Base-by-base conservation (phyloP, 1,140 invertebrate species). In the Drosophila gunungcola region DNA sequence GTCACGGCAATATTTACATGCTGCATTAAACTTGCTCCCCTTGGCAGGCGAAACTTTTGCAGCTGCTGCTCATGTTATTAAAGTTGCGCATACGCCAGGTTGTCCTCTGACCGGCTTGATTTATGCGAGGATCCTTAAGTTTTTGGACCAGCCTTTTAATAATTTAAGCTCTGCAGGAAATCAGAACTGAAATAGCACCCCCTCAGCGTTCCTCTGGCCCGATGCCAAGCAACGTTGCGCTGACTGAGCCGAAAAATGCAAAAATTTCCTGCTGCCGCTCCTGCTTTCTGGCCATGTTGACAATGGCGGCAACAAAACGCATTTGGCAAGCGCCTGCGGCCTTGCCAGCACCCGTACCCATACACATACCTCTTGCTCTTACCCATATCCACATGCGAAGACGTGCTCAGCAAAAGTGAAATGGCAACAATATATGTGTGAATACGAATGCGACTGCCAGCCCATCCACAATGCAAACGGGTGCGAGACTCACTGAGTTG, bases 1-100 rank as follows among this genome's bases (percentile, higher is more conserved):
- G 78, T 85, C 82, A 85, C 67, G 83, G 62, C 83, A 88, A 86
- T 89, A 86, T 86, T 86, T 86, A 86, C 83, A 86, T 89, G 83
- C 84, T 86, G 84, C 83, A 86, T 86, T 86, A 86, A 89, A 89
- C 83, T 89, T 88, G 78, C 78, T 68, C 56, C 38, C 46, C 43
- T 43, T 46, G 72, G 68, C 43, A 49, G 64, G 53, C 54, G 49
- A 72, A 72, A 55, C 48, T 70, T 79, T 72, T 51, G 48, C 58
- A 57, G 75, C 74, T 70, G 52, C 64, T 78, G 63, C 64, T 70
- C 41, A 68, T 64, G 55, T 75, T 70, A 75, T 85, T 85, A 88
- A 85, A 85, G 82, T 82, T 82, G 61, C 78, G 73, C 63, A 77
- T 85, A 86, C 82, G 78, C 60, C 78, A 85, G 78, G 83, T 86